These are phyloP conservation scores for Callopanchax toddi DNA, from an alignment of 2,113 vertebrate species.

Conservation along the genomic window DNA sequence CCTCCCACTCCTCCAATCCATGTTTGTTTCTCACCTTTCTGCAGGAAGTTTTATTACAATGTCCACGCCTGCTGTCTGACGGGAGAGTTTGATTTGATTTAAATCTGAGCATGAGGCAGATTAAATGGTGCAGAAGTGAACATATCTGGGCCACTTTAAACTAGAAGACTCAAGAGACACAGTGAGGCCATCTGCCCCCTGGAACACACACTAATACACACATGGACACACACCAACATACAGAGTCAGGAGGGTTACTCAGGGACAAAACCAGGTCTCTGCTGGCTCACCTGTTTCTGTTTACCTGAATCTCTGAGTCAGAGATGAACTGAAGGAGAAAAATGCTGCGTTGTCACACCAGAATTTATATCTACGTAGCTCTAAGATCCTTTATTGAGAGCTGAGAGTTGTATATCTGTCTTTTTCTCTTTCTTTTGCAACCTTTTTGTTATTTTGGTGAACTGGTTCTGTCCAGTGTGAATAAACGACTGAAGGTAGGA, in stretches of 20 bases:
- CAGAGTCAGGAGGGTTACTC: background rate
- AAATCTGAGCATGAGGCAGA: slow-evolving; percentile 43
- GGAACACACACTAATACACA: slow-evolving; percentile 11
- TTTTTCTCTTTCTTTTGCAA: no score
- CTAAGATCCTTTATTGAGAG: background rate
- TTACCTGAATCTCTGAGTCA: slow-evolving; percentile 42
- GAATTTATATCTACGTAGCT: background rate
- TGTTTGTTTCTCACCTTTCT: slow-evolving; percentile 1
- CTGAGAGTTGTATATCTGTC: no score
- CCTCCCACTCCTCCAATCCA: background rate
- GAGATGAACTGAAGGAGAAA: no score
- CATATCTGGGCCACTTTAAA: slow-evolving; percentile 43
- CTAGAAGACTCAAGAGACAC: slow-evolving; percentile 34
- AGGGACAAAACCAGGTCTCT: slow-evolving; percentile 11
- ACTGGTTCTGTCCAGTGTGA: no score
- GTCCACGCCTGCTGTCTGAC: slow-evolving; percentile 16
- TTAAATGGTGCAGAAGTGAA: slow-evolving; percentile 56
- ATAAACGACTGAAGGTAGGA: no score
- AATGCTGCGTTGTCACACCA: background rate
- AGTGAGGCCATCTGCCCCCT: slow-evolving; percentile 55
- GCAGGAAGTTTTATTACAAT: slow-evolving; percentile 23
- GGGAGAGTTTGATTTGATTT: slow-evolving; percentile 37
- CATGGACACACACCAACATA: slow-evolving; percentile 16
- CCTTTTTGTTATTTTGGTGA: no score
- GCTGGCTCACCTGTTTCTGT: slow-evolving; percentile 45